A percentile compares a stretch with the other conserved stretches of the same genome.
These are phyloP conservation scores for Anoplolepis gracilipes DNA, from an alignment of 1,140 invertebrate species.

Conservation along the genomic window DNA sequence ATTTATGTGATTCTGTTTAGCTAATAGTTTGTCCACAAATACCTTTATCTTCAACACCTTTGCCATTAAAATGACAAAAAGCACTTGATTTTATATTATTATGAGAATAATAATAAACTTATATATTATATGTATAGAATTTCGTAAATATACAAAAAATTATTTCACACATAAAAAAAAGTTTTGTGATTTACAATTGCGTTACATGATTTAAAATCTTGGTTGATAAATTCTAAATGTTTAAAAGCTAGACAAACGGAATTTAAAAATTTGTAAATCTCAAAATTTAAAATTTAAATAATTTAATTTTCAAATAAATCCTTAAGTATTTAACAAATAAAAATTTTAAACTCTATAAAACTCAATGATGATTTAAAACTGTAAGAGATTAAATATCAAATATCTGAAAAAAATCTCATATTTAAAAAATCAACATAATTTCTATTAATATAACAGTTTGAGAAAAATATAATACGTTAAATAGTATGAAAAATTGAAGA, in stretches of 20 bases:
- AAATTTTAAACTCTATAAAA: background rate
- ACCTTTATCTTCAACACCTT: constrained; percentile 20
- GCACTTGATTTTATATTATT: constrained; percentile 43
- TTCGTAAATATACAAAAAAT: constrained; percentile 15
- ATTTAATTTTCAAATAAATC: background rate
- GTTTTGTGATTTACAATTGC: constrained; percentile 32
- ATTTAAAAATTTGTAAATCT: background rate
- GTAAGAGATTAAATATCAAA: background rate
- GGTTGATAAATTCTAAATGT: background rate
- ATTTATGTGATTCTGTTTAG: constrained; percentile 26
- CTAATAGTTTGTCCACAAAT: constrained; percentile 37
- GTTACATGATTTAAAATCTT: constrained; percentile 21
- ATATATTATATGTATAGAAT: constrained; percentile 27
- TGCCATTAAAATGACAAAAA: constrained; percentile 29
- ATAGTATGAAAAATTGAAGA: background rate
- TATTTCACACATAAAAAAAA: background rate
- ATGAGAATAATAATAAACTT: constrained; percentile 46
- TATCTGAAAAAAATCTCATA: constrained; percentile 1
- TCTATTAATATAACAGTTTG: background rate
- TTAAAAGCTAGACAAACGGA: constrained; percentile 10
- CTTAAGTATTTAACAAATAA: too few relatives aligned
- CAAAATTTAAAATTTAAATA: background rate
- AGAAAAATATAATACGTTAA: background rate
- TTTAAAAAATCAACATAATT: background rate
- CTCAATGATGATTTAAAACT: background rate